Evolutionary conservation across 2,888 invertebrate genomes (phyloP).

Genomic region (Pristionchus entomophagus): DNA sequence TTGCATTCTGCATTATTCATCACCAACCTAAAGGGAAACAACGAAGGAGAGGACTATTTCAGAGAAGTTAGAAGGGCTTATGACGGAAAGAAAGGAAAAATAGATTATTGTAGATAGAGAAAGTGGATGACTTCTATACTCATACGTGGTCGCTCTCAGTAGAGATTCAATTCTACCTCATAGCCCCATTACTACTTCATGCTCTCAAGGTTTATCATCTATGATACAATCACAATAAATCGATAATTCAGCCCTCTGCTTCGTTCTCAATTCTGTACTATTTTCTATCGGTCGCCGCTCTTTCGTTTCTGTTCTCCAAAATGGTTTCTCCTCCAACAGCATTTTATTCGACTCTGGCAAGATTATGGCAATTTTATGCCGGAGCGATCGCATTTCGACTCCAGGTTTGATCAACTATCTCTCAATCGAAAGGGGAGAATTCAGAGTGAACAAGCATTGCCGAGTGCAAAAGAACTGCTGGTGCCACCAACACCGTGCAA

Average conservation of each 20-base stretch:
- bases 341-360: neutral
- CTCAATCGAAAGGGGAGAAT: too few relatives aligned
- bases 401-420: neutral
- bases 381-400: conserved; percentile 21
- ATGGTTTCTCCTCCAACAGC: neutral
- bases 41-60: conserved; percentile 45
- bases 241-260: neutral
- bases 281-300: neutral
- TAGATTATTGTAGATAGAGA: conserved; percentile 53
- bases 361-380: conserved; percentile 32
- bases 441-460: neutral
- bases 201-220: conserved; percentile 9
- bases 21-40: neutral
- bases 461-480: neutral
- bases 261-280: neutral
- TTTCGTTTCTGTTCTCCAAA: neutral
- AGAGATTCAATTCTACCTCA: conserved; percentile 64
- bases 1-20: conserved; percentile 3
- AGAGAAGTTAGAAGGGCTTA: neutral
- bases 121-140: conserved; percentile 61
- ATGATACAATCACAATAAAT: neutral
- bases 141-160: conserved; percentile 65
- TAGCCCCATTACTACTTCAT: conserved; percentile 57
- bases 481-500: too few relatives aligned
- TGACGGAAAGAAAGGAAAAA: neutral